phyloP scores from a whole-genome alignment of 2,113 vertebrate genomes.

The Heliornis fulica region DNA sequence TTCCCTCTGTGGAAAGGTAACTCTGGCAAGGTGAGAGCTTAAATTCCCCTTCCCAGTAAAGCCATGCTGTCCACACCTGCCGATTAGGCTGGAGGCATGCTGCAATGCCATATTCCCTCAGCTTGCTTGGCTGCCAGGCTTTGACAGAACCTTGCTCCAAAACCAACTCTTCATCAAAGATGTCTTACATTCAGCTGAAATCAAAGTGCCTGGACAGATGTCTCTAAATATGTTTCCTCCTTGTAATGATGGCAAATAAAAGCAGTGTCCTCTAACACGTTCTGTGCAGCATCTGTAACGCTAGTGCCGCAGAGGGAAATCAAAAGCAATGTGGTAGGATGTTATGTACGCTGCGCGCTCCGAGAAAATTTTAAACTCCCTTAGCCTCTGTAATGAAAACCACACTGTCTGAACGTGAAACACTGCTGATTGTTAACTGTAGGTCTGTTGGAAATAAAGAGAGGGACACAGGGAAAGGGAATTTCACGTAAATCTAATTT shows the following conservation, averaged over 20 bases:
- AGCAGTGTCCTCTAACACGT: constrained; percentile 15
- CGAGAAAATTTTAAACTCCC: constrained; percentile 27
- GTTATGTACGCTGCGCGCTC: constrained; percentile 9
- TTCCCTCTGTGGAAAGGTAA: background rate
- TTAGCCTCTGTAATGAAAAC: constrained; percentile 62
- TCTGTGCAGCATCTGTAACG: constrained; percentile 27
- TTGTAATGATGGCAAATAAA: constrained; percentile 54
- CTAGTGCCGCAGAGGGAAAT: constrained; percentile 34
- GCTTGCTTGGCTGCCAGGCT: background rate
- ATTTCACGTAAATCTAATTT: constrained; percentile 70
- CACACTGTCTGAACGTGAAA: constrained; percentile 58
- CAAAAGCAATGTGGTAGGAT: constrained; percentile 41
- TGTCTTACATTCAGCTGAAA: constrained; percentile 11
- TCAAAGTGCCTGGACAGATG: constrained; percentile 47
- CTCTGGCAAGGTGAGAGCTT: background rate
- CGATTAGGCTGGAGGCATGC: background rate
- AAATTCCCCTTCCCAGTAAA: background rate
- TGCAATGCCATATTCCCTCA: background rate
- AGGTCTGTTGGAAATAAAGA: constrained; percentile 64
- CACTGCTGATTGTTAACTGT: constrained; percentile 50
- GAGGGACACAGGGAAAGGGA: constrained; percentile 52
- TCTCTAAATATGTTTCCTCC: constrained; percentile 29
- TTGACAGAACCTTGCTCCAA: background rate
- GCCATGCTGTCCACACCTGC: background rate
- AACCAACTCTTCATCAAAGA: constrained; percentile 20